A percentile compares a stretch with the other conserved stretches of the same genome.
Evolutionary conservation across 1,140 invertebrate genomes (phyloP).

Genomic region (Lucilia cuprina): DNA sequence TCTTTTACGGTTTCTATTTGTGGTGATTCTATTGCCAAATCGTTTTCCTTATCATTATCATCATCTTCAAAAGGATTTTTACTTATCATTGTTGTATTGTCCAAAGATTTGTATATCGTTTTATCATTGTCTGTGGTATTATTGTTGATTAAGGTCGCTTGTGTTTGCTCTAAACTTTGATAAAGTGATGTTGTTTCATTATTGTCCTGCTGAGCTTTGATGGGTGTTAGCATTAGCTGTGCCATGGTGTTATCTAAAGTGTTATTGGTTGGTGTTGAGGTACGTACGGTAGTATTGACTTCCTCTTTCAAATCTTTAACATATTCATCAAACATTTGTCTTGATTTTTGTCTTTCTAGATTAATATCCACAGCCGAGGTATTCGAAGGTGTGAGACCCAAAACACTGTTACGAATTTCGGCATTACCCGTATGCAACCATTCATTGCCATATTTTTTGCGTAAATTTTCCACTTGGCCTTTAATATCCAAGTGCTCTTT

Average conservation of each 20-base stretch:
- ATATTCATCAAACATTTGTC: conserved; percentile 50
- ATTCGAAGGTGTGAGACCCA: conserved; percentile 54
- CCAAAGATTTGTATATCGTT: conserved; percentile 19
- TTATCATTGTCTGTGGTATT: background rate
- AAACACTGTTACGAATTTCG: conserved; percentile 65
- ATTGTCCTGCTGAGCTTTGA: background rate
- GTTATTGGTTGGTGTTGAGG: conserved; percentile 47
- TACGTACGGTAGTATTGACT: conserved; percentile 39
- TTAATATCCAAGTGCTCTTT: conserved; percentile 67
- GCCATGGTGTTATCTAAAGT: conserved; percentile 8
- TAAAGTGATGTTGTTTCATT: conserved; percentile 44
- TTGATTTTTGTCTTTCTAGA: conserved; percentile 42
- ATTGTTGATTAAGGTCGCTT: conserved; percentile 16
- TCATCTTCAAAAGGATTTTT: conserved; percentile 31
- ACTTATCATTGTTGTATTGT: background rate
- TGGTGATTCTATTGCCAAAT: background rate
- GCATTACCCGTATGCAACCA: conserved; percentile 69
- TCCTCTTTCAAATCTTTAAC: conserved; percentile 42
- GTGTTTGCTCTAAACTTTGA: conserved; percentile 39
- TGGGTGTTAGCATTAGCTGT: background rate
- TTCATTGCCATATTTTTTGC: conserved; percentile 67
- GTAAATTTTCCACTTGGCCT: conserved; percentile 67
- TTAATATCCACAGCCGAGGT: conserved; percentile 40
- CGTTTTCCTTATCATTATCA: background rate
- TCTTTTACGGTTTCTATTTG: background rate